These are phyloP conservation scores for Quadriops clusia DNA, from an alignment of 2,888 invertebrate species.

Conservation along the genomic window DNA sequence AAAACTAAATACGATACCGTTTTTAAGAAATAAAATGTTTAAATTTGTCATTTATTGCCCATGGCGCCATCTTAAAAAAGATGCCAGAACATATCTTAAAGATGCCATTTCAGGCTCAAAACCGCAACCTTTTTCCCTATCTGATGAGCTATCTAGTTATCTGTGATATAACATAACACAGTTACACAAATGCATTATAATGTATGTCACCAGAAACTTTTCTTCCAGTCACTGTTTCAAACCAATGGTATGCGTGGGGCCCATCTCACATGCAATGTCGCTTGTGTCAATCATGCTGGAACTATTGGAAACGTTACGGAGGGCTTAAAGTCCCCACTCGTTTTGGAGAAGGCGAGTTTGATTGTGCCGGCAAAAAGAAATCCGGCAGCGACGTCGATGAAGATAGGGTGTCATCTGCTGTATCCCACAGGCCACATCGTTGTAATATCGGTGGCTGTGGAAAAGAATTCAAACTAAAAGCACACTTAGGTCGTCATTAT, in stretches of 20 bases:
- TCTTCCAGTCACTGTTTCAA: slow-evolving; percentile 54
- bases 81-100: too few species aligned
- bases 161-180: too few species aligned
- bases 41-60: too few species aligned
- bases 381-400: slow-evolving; percentile 39
- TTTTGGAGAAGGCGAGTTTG: slow-evolving; percentile 39
- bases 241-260: slow-evolving; percentile 96
- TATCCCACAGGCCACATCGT: slow-evolving; percentile 68
- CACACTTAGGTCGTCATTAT: slow-evolving; percentile 87
- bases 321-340: slow-evolving; percentile 75
- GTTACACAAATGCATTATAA: slow-evolving; percentile 4
- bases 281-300: slow-evolving; percentile 89
- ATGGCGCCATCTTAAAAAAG: too few species aligned
- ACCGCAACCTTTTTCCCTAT: too few species aligned
- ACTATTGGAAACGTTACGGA: slow-evolving; percentile 97
- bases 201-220: slow-evolving; percentile 8
- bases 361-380: slow-evolving; percentile 37
- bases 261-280: slow-evolving; percentile 86
- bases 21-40: too few species aligned
- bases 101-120: too few species aligned
- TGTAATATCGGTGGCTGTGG: slow-evolving; percentile 87
- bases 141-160: too few species aligned
- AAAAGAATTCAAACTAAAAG: slow-evolving; percentile 92
- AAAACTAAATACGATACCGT: too few species aligned
- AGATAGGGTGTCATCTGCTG: slow-evolving; percentile 38